phyloP scores from a whole-genome alignment of 2,797 vertebrate species.

The Melanotaenia nigrans region DNA sequence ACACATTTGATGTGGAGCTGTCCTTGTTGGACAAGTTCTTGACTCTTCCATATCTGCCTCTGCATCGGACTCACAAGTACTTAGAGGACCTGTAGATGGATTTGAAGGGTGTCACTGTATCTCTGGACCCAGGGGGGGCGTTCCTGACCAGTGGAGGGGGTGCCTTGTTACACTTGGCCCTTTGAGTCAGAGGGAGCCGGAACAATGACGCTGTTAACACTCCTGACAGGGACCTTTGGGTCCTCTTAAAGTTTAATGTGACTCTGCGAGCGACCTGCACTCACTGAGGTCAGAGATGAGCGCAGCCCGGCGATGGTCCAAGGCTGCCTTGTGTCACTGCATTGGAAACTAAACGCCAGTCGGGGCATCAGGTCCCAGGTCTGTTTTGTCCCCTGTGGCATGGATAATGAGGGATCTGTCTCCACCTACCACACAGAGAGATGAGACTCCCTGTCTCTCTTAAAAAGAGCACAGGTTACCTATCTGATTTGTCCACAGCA shows the following conservation, averaged over 20 bases:
- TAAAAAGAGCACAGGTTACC: constrained; percentile 77
- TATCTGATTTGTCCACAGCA: constrained; percentile 76
- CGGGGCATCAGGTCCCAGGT: constrained; percentile 48
- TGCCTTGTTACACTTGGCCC: constrained; percentile 77
- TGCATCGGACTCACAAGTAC: constrained; percentile 9
- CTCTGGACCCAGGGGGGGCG: constrained; percentile 58
- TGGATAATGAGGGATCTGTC: constrained; percentile 82
- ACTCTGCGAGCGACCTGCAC: constrained; percentile 77
- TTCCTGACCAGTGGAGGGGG: constrained; percentile 60
- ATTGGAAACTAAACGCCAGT: constrained; percentile 74
- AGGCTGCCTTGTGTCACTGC: constrained; percentile 63
- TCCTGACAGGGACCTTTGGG: constrained; percentile 82
- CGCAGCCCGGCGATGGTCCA: constrained; percentile 52
- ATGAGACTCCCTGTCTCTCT: constrained; percentile 70
- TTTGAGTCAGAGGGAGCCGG: constrained; percentile 63
- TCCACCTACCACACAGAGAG: constrained; percentile 67
- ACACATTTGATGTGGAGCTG: neutral
- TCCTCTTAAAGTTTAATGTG: constrained; percentile 85
- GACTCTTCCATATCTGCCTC: constrained; percentile 11
- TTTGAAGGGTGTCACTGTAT: constrained; percentile 69
- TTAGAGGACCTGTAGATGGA: constrained; percentile 35
- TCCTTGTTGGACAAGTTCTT: constrained; percentile 6
- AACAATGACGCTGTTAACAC: constrained; percentile 84
- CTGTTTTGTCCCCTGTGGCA: constrained; percentile 75
- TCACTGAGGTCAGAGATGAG: constrained; percentile 84